Conservation (phyloP, 1,140 invertebrate species). For the Lucilia sericata region DNA sequence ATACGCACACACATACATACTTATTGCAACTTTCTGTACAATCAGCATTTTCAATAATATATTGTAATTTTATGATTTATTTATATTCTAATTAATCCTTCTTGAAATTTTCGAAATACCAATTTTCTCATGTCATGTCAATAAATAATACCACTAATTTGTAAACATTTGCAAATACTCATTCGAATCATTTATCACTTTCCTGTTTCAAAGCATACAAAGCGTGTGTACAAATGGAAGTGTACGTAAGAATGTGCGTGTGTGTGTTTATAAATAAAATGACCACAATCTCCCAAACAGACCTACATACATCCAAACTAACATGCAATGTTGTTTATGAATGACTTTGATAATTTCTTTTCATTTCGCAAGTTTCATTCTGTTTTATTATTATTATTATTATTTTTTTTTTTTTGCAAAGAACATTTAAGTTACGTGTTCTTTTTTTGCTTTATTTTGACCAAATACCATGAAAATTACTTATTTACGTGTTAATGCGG, state of each 20-base stretch:
- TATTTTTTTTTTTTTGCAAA: too few species aligned
- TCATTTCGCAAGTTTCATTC: neutral
- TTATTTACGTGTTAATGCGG: constrained; percentile 23
- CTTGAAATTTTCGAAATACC: neutral
- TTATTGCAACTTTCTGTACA: neutral
- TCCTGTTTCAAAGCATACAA: neutral
- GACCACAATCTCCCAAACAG: neutral
- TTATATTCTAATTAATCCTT: constrained; percentile 17
- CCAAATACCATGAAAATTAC: constrained; percentile 22
- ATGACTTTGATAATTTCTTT: neutral
- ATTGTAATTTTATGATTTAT: neutral
- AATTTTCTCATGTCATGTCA: constrained; percentile 11
- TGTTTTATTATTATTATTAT: too few species aligned
- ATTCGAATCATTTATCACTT: constrained; percentile 4
- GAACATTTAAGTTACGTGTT: neutral
- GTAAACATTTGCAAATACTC: neutral
- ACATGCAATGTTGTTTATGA: neutral
- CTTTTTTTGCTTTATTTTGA: neutral
- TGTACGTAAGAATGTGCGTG: neutral
- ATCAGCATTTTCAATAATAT: constrained; percentile 4
- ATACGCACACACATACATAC: too few species aligned
- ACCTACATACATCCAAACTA: neutral
- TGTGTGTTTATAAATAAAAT: constrained; percentile 1
- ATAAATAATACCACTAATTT: constrained; percentile 10
- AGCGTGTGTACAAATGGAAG: neutral